These are phyloP conservation scores for Manis crassicaudata DNA, from an alignment of 2,797 vertebrate species.

Conservation along the genomic window DNA sequence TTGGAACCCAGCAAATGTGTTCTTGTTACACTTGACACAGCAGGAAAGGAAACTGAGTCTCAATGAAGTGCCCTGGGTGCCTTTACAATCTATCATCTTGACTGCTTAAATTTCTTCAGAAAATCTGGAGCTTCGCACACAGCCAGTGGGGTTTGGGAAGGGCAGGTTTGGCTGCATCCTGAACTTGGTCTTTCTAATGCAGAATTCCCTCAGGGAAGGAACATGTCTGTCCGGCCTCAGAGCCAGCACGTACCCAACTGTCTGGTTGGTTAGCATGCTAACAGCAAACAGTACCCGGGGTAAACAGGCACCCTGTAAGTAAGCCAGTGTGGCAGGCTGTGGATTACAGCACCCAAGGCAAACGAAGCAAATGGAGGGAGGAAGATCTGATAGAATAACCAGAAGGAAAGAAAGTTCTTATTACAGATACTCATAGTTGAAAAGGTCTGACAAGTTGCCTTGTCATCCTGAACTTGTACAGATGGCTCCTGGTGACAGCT, in stretches of 20 bases:
- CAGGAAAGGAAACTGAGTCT: slow-evolving; percentile 72
- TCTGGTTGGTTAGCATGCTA: background rate
- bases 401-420: slow-evolving; percentile 42
- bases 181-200: background rate
- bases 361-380: background rate
- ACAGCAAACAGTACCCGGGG: background rate
- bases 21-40: background rate
- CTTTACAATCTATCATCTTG: background rate
- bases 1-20: background rate
- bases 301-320: background rate
- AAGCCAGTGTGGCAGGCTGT: background rate
- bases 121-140: background rate
- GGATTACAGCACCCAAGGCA: background rate
- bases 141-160: background rate
- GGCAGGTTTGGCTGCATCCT: background rate
- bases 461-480: slow-evolving; percentile 50
- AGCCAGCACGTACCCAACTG: background rate
- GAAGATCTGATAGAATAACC: background rate
- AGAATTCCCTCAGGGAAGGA: background rate
- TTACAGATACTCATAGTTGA: slow-evolving; percentile 38
- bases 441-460: slow-evolving; percentile 58
- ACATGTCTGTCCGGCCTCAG: background rate
- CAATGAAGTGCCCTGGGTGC: background rate
- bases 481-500: slow-evolving; percentile 67
- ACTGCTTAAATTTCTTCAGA: slow-evolving; percentile 18